Evolutionary conservation across 1,140 invertebrate species (phyloP), one percentile per base, ranked within the genome.

Genomic region (Drosophila sucinea): DNA sequence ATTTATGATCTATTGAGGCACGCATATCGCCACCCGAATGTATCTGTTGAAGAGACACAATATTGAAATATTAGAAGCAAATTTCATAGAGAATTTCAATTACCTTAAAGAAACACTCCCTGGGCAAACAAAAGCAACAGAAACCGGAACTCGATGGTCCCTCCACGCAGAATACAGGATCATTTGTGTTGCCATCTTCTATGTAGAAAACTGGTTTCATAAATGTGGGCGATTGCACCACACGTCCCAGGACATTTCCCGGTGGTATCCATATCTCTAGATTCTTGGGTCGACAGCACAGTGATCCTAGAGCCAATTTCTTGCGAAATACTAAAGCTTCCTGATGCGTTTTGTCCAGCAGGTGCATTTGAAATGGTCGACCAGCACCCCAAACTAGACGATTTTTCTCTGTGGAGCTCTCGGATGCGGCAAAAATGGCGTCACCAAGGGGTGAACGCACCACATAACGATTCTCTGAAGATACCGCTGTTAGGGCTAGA

Each of bases 381-480:
- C 93, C 93, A 0, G 93, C 92, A 4, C 95, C 94, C 90, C 94
- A 95, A 11, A 94, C 79, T 55, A 93, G 92, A 58, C 95, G 92
- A 79, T 94, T 93, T 0, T 92, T 92, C 1, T 92, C 78, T 1
- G 92, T 93, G 0, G 94, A 95, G 5, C 92, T 92, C 79, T 95
- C 95, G 29, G 93, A 94, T 23, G 94, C 94, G 44, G 94, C 93
- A 77, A 94, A 95, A 23, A 95, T 85, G 2, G 94, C 93, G 73
- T 95, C 94, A 2, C 94, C 94, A 33, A 93, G 90, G 0, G 94
- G 94, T 1, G 95, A 93, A 75, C 93, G 93, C 2, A 95, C 92
- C 65, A 94, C 94, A 89, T 94, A 95, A 33, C 94, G 93, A 82
- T 95, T 95, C 90, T 95, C 95, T 0, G 94, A 95, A 2, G 92